Conservation (phyloP, 2,113 vertebrate genomes). For the Cyanistes caeruleus region DNA sequence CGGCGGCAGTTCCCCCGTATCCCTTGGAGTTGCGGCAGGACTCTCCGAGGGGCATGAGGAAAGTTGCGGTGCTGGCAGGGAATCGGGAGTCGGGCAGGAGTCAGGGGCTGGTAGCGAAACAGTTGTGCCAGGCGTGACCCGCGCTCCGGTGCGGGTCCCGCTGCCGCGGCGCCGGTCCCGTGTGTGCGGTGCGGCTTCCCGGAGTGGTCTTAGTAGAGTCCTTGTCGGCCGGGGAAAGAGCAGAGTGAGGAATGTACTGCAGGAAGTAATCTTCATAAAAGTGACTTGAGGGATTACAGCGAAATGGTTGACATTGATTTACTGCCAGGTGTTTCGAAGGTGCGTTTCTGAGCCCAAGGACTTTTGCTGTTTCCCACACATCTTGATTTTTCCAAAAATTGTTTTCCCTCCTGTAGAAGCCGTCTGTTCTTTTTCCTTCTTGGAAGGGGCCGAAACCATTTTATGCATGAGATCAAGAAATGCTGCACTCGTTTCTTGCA, state of each 20-base stretch:
- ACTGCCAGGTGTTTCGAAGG: constrained; percentile 49
- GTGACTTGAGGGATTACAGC: constrained; percentile 42
- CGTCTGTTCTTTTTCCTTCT: not conserved
- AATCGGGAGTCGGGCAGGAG: not conserved
- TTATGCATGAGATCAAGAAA: not conserved
- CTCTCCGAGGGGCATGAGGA: not conserved
- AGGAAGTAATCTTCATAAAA: constrained; percentile 60
- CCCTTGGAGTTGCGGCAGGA: not conserved
- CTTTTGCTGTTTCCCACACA: not conserved
- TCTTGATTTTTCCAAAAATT: not conserved
- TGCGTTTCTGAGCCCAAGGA: constrained; percentile 5
- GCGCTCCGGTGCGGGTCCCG: not conserved
- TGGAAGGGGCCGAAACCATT: not conserved
- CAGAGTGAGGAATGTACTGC: not conserved
- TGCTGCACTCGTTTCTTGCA: not conserved
- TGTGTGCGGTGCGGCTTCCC: not conserved
- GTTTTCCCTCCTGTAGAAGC: not conserved
- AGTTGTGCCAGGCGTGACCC: not conserved
- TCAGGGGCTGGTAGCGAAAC: not conserved
- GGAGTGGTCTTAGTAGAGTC: not conserved
- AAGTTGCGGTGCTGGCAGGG: not conserved
- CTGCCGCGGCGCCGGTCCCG: not conserved
- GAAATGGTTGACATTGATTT: constrained; percentile 55
- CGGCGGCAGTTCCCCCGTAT: not conserved
- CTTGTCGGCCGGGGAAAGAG: not conserved